Conservation (phyloP, 2,888 invertebrate species). For the Nomada goodeniana region DNA sequence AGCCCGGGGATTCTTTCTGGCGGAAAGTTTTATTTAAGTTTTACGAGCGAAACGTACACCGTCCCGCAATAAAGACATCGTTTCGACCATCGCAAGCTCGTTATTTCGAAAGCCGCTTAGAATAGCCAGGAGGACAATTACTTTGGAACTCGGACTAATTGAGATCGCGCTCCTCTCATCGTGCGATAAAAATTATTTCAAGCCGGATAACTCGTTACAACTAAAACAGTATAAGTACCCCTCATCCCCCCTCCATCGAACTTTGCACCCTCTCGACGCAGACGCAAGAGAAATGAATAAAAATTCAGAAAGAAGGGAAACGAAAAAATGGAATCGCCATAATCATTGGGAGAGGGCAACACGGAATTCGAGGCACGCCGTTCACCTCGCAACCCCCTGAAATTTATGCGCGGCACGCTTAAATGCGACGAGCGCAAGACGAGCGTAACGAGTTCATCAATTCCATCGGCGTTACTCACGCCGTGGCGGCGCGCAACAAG, state of each 20-base stretch:
- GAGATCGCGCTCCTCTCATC: neutral
- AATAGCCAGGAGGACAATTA: slow-evolving; percentile 30
- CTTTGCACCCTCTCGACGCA: too few species aligned
- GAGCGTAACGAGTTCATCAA: slow-evolving; percentile 73
- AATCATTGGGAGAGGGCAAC: neutral
- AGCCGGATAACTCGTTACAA: too few species aligned
- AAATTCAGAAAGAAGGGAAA: neutral
- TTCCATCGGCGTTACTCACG: slow-evolving; percentile 75
- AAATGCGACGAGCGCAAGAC: slow-evolving; percentile 38
- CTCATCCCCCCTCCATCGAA: too few species aligned
- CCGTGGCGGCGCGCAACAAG: slow-evolving; percentile 65
- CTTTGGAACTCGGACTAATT: slow-evolving; percentile 6
- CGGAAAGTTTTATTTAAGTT: too few species aligned
- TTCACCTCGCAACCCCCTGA: neutral
- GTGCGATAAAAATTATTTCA: too few species aligned
- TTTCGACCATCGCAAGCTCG: slow-evolving; percentile 23
- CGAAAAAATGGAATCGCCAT: too few species aligned
- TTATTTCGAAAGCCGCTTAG: slow-evolving; percentile 45
- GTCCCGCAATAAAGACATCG: slow-evolving; percentile 53
- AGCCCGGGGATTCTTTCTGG: slow-evolving; percentile 41
- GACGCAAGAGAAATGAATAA: too few species aligned
- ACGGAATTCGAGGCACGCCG: neutral
- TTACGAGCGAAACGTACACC: slow-evolving; percentile 53
- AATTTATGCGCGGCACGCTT: slow-evolving; percentile 26
- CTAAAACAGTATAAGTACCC: too few species aligned